phyloP scores from a whole-genome alignment of 2,797 vertebrate species.

The Gymnodraco acuticeps region DNA sequence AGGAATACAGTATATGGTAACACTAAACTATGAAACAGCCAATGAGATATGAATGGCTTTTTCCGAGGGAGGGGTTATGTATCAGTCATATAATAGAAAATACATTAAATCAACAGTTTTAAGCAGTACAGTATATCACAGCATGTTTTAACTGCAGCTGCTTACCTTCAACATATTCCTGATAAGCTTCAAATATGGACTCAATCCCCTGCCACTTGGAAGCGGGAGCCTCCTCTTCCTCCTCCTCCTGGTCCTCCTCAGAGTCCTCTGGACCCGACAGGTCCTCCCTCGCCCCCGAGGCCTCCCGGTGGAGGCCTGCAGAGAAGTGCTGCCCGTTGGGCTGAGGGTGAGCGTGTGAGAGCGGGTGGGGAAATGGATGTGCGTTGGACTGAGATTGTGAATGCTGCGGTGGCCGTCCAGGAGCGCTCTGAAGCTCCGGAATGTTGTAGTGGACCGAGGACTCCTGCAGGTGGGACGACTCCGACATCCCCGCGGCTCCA shows the following conservation, averaged over 20 bases:
- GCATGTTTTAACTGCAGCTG: not conserved
- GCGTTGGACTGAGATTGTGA: slow-evolving; percentile 69
- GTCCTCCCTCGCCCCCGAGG: slow-evolving; percentile 78
- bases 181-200: slow-evolving; percentile 97
- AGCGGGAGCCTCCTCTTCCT: slow-evolving; percentile 87
- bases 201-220: slow-evolving; percentile 97
- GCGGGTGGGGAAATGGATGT: slow-evolving; percentile 65
- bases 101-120: not conserved
- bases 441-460: slow-evolving; percentile 98
- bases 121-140: not conserved
- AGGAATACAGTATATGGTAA: not conserved
- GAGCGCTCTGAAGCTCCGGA: slow-evolving; percentile 92
- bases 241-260: slow-evolving; percentile 81
- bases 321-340: slow-evolving; percentile 82
- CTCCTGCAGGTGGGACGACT: slow-evolving; percentile 93
- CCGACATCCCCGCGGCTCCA: slow-evolving; percentile 83
- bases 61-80: not conserved
- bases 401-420: slow-evolving; percentile 72
- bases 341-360: slow-evolving; percentile 71
- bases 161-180: slow-evolving; percentile 96
- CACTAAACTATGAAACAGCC: not conserved
- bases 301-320: slow-evolving; percentile 56
- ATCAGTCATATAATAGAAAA: not conserved
- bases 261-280: slow-evolving; percentile 88
- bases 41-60: not conserved